Base-by-base conservation (phyloP, 1,140 invertebrate species). In the Drosophila subobscura region DNA sequence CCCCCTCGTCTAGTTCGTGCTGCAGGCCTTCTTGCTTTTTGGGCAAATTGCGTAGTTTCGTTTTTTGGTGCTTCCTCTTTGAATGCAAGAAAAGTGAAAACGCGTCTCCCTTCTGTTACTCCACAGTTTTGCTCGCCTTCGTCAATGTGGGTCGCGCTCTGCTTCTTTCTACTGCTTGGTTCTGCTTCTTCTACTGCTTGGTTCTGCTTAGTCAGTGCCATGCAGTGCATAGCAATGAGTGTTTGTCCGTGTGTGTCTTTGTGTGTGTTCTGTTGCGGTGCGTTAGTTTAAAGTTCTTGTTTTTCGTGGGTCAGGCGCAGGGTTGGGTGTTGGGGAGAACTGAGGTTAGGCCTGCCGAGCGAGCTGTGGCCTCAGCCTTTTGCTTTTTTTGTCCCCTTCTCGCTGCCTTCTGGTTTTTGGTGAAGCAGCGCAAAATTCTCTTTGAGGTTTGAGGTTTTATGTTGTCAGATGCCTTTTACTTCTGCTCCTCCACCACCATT, bases 401-500 rank as follows among this genome's bases (percentile, higher is more conserved):
- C 25, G 20, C n/a, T 55, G 53, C 20, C 3, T 23, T 29, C 37
- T 66, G 61, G 25, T 23, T 72, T 50, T 57, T n/a, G 33, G 40
- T 50, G 50, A 14, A 72, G 67, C 47, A 49, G 20, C 25, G 29
- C 16, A 45, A 84, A 79, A 71, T 76, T 72, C 49, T 67, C 70
- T 70, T 74, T 83, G 74, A 74, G 71, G 71, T 85, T 76, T 84
- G 79, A 76, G 79, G 80, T 84, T 83, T 79, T 76, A 56, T 47
- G 25, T 60, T 71, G 46, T 51, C 67, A 57, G 45, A 49, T 71
- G 37, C 42, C 49, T 53, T 67, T 59, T n/a, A 40, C 29, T 58
- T 45, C 29, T 27, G 8, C n/a, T 41, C n/a, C 56, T 51, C 16
- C 42, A 22, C 27, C 46, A 33, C 22, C 14, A 47, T n/a, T 57